Evolutionary conservation across 2,113 vertebrate species (phyloP), one percentile per base, ranked within the genome.

Genomic region (Plectropomus leopardus): DNA sequence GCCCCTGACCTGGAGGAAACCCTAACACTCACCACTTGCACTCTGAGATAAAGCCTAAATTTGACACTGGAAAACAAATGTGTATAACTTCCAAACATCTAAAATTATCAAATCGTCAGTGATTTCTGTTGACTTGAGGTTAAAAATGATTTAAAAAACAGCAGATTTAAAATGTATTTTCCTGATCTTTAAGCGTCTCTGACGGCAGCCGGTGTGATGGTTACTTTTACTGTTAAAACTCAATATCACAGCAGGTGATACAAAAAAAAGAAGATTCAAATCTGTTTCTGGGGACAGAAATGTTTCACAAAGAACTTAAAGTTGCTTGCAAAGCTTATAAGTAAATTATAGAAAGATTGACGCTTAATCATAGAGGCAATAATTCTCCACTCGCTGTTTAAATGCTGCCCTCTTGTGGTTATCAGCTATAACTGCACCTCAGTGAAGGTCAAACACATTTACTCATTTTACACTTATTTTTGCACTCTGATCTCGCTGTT

Each of bases 1-100:
- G 14, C 86, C 88, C 8, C 47, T 86, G 53, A 44, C 78, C 55
- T 92, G 92, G 92, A 94, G 86, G 66, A 94, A 88, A 66, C 84
- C 90, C 26, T 93, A 67, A 89, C 0, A 67, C 74, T 61, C 26
- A 60, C 36, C 47, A 45, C 44, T 21, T 30, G 45, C 60, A 32
- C 59, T n/a, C n/a, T n/a, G n/a, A n/a, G n/a, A n/a, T n/a, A n/a
- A 53, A 59, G 45, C n/a, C 57, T 40, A 1, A 32, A 28, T 23
- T 14, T 21, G 17, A 30, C 5, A 3, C 13, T 36, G 8, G 36
- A 10, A 10, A 10, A 40, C 10, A 40, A 40, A 40, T 30, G 61
- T 8, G 23, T 21, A 30, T 1, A 30, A 51, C 65, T 17, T 26
- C 42, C n/a, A 24, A 21, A 19, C n/a, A 28, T 26, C n/a, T 24